Percentiles rank a stretch among this genome's conserved stretches.
phyloP scores from a whole-genome alignment of 2,888 invertebrate species.

The Acleris laterana region DNA sequence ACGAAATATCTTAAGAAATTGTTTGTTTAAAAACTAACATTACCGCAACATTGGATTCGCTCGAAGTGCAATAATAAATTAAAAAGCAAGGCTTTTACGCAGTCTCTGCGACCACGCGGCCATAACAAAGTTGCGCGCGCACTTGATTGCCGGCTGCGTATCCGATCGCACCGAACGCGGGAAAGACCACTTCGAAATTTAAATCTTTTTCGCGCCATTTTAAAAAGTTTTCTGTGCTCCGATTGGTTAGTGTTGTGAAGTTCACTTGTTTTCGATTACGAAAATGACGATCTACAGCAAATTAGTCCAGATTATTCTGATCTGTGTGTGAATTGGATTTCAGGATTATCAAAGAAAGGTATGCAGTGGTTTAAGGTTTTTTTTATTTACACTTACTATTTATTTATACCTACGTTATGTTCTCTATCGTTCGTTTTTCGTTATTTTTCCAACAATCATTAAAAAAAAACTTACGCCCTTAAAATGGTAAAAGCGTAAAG shows the following conservation, averaged over 20 bases:
- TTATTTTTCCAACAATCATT: background rate
- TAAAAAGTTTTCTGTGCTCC: conserved; percentile 11
- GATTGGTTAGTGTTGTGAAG: conserved; percentile 23
- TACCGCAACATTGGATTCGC: background rate
- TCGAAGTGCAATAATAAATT: conserved; percentile 31
- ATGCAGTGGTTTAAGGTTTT: background rate
- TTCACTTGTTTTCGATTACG: conserved; percentile 34
- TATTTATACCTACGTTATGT: too few relatives aligned
- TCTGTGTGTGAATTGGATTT: conserved; percentile 65
- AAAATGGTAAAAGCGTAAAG: too few relatives aligned
- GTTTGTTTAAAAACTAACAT: background rate
- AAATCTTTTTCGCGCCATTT: conserved; percentile 34
- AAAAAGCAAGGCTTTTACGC: conserved; percentile 68
- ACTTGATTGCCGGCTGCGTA: conserved; percentile 61
- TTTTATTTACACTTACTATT: too few relatives aligned
- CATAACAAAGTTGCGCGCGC: conserved; percentile 56
- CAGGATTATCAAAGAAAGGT: conserved; percentile 7
- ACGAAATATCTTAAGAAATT: too few relatives aligned
- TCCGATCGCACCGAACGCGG: conserved; percentile 53
- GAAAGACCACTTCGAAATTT: conserved; percentile 40
- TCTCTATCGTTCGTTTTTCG: too few relatives aligned
- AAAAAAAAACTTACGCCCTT: too few relatives aligned
- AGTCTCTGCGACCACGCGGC: conserved; percentile 42
- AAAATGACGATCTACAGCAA: conserved; percentile 81
- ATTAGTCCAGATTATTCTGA: conserved; percentile 79